Evolutionary conservation across 2,888 invertebrate genomes (phyloP).

Genomic region (Volucella zonaria): DNA sequence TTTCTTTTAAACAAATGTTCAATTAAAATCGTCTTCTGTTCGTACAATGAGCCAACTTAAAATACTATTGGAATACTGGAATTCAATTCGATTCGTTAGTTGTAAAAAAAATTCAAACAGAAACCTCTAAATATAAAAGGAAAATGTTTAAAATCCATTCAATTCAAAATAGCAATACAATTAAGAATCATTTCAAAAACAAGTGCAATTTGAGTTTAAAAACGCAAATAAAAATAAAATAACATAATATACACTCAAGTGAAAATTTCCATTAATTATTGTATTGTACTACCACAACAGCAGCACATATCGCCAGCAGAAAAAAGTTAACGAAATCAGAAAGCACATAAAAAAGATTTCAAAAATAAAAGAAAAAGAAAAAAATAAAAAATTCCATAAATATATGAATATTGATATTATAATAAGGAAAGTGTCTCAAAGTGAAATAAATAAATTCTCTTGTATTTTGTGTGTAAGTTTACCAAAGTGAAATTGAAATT

Average conservation of each 20-base stretch:
- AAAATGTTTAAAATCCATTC: conserved; percentile 56
- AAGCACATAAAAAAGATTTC: conserved; percentile 50
- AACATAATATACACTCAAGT: conserved; percentile 53
- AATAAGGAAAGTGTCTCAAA: conserved; percentile 67
- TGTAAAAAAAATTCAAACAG: not conserved
- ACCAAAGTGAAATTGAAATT: conserved; percentile 55
- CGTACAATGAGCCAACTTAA: conserved; percentile 29
- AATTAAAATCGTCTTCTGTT: conserved; percentile 19
- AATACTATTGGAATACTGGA: conserved; percentile 64
- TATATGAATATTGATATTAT: conserved; percentile 62
- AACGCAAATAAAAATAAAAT: conserved; percentile 34
- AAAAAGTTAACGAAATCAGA: conserved; percentile 68
- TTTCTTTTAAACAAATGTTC: conserved; percentile 61
- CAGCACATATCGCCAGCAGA: conserved; percentile 56
- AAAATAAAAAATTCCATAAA: conserved; percentile 1
- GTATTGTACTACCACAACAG: conserved; percentile 57
- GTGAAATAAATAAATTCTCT: not conserved
- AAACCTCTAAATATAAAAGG: conserved; percentile 25
- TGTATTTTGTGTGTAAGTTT: conserved; percentile 15
- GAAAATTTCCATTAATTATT: conserved; percentile 54
- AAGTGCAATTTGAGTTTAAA: conserved; percentile 58
- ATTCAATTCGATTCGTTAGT: conserved; percentile 11
- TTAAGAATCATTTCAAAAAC: conserved; percentile 52
- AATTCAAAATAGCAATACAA: conserved; percentile 59
- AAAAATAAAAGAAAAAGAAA: conserved; percentile 9